Conservation (phyloP, 2,797 vertebrate genomes). For the Aldrovandia affinis region DNA sequence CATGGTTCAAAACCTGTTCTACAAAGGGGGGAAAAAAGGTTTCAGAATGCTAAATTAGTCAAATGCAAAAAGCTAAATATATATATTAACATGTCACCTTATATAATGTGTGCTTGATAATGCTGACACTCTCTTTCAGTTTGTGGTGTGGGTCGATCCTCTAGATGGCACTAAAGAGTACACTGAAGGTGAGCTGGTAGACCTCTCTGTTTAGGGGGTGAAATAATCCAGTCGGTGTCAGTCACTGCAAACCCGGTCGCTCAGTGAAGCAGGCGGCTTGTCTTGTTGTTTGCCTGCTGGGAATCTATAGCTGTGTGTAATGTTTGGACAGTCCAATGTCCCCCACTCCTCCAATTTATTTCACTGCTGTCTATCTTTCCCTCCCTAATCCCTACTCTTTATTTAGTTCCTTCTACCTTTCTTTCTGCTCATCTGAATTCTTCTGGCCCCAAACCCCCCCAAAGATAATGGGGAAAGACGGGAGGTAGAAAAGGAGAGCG, state of each 20-base stretch:
- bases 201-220: no score
- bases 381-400: conserved; percentile 26
- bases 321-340: conserved; percentile 10
- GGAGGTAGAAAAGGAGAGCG: no score
- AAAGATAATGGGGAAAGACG: no score
- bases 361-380: conserved; percentile 25
- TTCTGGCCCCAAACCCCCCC: not conserved
- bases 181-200: conserved; percentile 84
- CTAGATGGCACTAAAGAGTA: conserved; percentile 98
- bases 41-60: not conserved
- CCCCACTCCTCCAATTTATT: conserved; percentile 13
- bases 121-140: conserved; percentile 68
- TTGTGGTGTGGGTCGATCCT: conserved; percentile 98
- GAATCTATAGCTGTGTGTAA: not conserved
- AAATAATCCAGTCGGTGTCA: no score
- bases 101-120: conserved; percentile 27
- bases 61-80: no score
- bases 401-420: conserved; percentile 22
- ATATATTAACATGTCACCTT: no score
- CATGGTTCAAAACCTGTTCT: no score
- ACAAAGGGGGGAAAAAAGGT: no score
- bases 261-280: no score
- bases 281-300: no score
- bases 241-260: no score
- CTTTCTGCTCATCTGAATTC: not conserved